phyloP scores from a whole-genome alignment of 2,888 invertebrate species.

The Eubasilissa splendida region DNA sequence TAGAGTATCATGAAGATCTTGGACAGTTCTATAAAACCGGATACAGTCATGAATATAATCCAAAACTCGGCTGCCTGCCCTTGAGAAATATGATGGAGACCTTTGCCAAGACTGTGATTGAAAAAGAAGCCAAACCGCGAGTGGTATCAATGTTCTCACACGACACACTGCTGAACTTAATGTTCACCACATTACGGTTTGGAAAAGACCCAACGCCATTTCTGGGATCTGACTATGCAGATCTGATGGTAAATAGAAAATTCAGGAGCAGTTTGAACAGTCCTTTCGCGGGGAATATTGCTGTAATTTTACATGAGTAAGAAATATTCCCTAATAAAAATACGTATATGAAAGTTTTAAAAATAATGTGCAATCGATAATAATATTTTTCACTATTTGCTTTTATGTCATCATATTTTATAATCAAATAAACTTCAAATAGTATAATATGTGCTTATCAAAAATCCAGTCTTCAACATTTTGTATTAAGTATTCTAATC shows the following conservation, averaged over 20 bases:
- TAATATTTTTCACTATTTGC: no score
- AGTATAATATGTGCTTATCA: no score
- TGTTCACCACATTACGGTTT: constrained; percentile 77
- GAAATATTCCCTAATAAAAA: constrained; percentile 64
- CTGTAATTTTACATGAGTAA: constrained; percentile 82
- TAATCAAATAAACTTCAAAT: no score
- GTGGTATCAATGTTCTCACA: constrained; percentile 81
- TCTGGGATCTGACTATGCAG: constrained; percentile 70
- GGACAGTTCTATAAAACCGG: constrained; percentile 80
- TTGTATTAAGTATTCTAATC: background rate
- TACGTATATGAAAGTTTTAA: background rate
- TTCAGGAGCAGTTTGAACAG: constrained; percentile 80
- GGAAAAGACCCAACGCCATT: constrained; percentile 74
- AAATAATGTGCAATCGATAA: no score
- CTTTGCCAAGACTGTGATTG: constrained; percentile 65
- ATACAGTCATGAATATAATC: constrained; percentile 77
- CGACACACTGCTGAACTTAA: constrained; percentile 76
- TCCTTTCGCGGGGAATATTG: constrained; percentile 81
- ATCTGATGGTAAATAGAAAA: constrained; percentile 69
- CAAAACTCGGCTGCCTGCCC: constrained; percentile 77
- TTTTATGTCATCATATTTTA: no score
- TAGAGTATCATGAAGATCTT: constrained; percentile 86
- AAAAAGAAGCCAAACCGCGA: constrained; percentile 67
- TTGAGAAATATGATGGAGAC: constrained; percentile 78
- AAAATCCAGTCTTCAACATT: background rate